Conservation (phyloP, 2,888 invertebrate species). For the Theretra japonica region DNA sequence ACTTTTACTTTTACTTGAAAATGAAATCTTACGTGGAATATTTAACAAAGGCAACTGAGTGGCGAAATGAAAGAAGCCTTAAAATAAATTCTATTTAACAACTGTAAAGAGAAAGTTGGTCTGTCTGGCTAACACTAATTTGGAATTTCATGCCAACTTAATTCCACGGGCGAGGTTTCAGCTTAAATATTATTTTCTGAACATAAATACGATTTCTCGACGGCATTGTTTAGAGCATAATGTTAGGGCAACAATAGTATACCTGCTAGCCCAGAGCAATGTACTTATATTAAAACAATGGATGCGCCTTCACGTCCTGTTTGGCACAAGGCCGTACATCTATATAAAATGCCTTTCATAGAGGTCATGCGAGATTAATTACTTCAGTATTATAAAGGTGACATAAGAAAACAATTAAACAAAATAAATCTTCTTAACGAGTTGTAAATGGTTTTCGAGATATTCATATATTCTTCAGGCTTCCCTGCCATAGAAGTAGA, state of each 20-base stretch:
- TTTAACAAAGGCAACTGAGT: slow-evolving; percentile 13
- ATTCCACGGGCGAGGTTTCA: slow-evolving; percentile 14
- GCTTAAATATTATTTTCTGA: slow-evolving; percentile 9
- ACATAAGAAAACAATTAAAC: not conserved
- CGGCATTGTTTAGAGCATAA: slow-evolving; percentile 7
- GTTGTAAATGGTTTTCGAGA: too few species aligned
- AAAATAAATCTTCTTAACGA: too few species aligned
- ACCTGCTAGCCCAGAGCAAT: not conserved
- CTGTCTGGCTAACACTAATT: slow-evolving; percentile 21
- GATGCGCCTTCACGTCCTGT: slow-evolving; percentile 21
- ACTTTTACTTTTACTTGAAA: too few species aligned
- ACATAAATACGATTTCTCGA: slow-evolving; percentile 9
- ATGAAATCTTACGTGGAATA: not conserved
- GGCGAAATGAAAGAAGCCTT: slow-evolving; percentile 23
- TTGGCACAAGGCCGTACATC: slow-evolving; percentile 1
- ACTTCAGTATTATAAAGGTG: not conserved
- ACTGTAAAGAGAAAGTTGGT: slow-evolving; percentile 19
- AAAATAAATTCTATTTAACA: slow-evolving; percentile 23
- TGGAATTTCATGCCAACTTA: slow-evolving; percentile 21
- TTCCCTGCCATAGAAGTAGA: too few species aligned
- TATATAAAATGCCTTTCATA: not conserved
- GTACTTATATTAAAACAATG: not conserved
- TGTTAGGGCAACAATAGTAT: not conserved
- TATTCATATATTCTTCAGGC: too few species aligned
- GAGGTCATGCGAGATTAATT: not conserved